Evolutionary conservation across 2,113 vertebrate species (phyloP).

Genomic region (Mionectes macconnelli): DNA sequence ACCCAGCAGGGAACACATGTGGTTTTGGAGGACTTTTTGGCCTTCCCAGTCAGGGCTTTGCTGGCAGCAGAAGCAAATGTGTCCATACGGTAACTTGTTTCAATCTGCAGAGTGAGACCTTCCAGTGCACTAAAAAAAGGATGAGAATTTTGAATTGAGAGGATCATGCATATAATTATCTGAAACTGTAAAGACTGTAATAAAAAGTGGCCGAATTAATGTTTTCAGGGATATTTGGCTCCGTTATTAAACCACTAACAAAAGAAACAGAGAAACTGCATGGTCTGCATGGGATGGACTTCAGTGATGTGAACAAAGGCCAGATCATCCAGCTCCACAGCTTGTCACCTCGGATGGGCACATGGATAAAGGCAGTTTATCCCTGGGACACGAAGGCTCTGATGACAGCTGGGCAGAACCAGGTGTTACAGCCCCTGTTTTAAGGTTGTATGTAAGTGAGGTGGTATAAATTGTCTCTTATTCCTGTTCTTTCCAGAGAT

Average conservation of each 20-base stretch:
- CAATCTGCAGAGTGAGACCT: neutral
- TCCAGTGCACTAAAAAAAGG: neutral
- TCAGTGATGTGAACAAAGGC: neutral
- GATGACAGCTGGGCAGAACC: neutral
- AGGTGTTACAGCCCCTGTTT: neutral
- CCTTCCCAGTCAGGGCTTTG: neutral
- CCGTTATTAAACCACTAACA: neutral
- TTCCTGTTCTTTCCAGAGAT: neutral
- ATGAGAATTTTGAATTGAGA: neutral
- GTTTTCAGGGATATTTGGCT: neutral
- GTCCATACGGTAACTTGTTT: neutral
- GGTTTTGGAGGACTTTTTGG: neutral
- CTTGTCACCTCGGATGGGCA: neutral
- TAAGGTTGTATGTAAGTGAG: neutral
- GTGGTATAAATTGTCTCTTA: neutral
- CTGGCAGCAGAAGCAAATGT: neutral
- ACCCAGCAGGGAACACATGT: neutral
- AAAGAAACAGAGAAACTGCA: neutral
- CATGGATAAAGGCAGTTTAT: neutral
- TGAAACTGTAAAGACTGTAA: neutral
- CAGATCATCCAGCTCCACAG: neutral
- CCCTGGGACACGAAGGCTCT: neutral
- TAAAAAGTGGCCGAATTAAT: neutral
- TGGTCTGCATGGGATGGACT: neutral
- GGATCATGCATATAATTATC: neutral